Percentiles rank a stretch among this genome's conserved stretches.
These are phyloP conservation scores for Albula glossodonta DNA, from an alignment of 2,113 vertebrate genomes.

Conservation along the genomic window DNA sequence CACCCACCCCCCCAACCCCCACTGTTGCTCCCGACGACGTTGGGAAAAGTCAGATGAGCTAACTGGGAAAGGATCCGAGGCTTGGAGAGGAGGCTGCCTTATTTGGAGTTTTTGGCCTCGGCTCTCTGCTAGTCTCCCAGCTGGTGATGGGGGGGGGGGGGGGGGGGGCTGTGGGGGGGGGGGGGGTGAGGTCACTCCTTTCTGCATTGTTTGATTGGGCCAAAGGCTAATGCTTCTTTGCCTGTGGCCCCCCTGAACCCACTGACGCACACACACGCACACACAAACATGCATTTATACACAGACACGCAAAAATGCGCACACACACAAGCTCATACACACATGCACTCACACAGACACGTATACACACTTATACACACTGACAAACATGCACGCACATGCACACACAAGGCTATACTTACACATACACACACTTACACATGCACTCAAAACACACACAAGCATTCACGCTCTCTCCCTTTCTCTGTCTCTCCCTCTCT, in stretches of 20 bases:
- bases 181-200: slow-evolving; percentile 67
- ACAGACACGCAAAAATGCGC: slow-evolving; percentile 22
- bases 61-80: slow-evolving; percentile 77
- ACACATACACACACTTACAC: too few relatives aligned
- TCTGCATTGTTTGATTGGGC: slow-evolving; percentile 57
- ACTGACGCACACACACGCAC: slow-evolving; percentile 24
- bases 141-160: slow-evolving; percentile 62
- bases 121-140: slow-evolving; percentile 56
- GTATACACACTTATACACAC: slow-evolving; percentile 26
- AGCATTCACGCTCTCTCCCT: not conserved
- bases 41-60: slow-evolving; percentile 71
- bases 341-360: not conserved
- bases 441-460: too few relatives aligned
- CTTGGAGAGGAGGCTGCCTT: slow-evolving; percentile 71
- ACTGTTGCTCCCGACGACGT: slow-evolving; percentile 54
- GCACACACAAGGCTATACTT: too few relatives aligned
- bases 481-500: slow-evolving; percentile 29
- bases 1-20: slow-evolving; percentile 37
- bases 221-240: slow-evolving; percentile 51
- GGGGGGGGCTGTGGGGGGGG: slow-evolving; percentile 57
- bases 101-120: slow-evolving; percentile 72
- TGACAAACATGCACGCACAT: not conserved
- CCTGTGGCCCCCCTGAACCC: not conserved
- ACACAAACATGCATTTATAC: not conserved
- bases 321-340: slow-evolving; percentile 20